These are phyloP conservation scores for Pararge aegeria DNA, from an alignment of 1,140 invertebrate species.

Conservation along the genomic window DNA sequence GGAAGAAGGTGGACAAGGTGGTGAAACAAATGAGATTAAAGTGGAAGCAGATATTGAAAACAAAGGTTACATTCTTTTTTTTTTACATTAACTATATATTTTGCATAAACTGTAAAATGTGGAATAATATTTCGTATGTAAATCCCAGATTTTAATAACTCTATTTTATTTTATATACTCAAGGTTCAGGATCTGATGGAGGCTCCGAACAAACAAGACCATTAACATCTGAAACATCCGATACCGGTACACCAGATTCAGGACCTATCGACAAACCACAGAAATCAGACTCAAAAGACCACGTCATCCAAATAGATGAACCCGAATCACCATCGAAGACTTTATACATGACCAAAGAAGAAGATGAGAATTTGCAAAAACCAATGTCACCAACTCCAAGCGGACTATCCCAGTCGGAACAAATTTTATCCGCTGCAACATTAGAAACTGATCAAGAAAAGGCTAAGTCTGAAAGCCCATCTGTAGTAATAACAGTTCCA, in stretches of 20 bases:
- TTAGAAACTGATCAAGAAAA: conserved; percentile 49
- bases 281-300: conserved; percentile 43
- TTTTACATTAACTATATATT: background rate
- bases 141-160: too few species aligned
- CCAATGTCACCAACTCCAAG: conserved; percentile 61
- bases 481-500: conserved; percentile 18
- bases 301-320: conserved; percentile 66
- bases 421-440: conserved; percentile 55
- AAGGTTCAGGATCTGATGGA: conserved; percentile 7
- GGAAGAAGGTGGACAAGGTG: conserved; percentile 63
- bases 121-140: too few species aligned
- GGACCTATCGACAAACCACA: conserved; percentile 23
- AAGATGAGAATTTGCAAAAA: conserved; percentile 58
- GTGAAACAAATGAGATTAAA: conserved; percentile 61
- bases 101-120: background rate
- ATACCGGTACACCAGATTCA: conserved; percentile 11
- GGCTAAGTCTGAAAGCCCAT: conserved; percentile 23
- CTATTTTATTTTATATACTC: too few species aligned
- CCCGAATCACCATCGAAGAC: conserved; percentile 52
- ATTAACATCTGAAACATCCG: conserved; percentile 7
- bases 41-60: conserved; percentile 71
- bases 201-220: conserved; percentile 4
- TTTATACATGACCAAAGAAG: conserved; percentile 62
- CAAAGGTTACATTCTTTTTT: conserved; percentile 41
- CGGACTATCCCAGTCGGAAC: conserved; percentile 36